Conservation (phyloP, 2,888 invertebrate genomes). For the Troilus luridus region DNA sequence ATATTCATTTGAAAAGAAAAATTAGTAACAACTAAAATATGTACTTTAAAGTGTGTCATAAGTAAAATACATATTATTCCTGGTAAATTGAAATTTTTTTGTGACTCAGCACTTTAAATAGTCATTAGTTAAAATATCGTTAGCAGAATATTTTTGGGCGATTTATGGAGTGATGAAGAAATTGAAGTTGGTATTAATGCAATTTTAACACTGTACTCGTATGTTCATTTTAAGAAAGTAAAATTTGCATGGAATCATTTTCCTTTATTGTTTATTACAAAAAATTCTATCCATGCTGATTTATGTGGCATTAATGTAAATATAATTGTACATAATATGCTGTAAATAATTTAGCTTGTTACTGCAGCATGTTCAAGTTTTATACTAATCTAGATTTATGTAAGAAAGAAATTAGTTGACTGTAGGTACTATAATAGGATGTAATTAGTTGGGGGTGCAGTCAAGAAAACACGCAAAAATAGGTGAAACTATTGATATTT, state of each 20-base stretch:
- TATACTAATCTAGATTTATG: too few relatives aligned
- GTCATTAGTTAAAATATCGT: background rate
- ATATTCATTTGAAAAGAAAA: too few relatives aligned
- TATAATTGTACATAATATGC: background rate
- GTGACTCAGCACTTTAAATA: background rate
- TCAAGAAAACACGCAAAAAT: too few relatives aligned
- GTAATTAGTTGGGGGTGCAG: too few relatives aligned
- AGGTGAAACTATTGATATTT: too few relatives aligned
- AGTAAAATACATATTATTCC: too few relatives aligned
- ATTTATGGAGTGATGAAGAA: background rate
- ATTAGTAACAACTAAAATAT: too few relatives aligned
- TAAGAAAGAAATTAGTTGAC: too few relatives aligned
- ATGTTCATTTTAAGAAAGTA: background rate
- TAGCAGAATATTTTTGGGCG: background rate
- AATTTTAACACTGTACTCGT: background rate
- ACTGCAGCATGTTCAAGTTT: slow-evolving; percentile 36
- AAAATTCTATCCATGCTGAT: background rate
- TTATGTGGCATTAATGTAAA: background rate
- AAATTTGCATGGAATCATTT: background rate
- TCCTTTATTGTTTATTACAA: background rate
- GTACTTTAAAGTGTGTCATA: background rate
- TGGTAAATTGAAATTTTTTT: too few relatives aligned
- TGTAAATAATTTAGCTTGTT: slow-evolving; percentile 18
- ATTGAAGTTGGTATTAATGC: background rate
- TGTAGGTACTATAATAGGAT: too few relatives aligned